Evolutionary conservation across 2,113 vertebrate species (phyloP).

Genomic region (Marmota monax): DNA sequence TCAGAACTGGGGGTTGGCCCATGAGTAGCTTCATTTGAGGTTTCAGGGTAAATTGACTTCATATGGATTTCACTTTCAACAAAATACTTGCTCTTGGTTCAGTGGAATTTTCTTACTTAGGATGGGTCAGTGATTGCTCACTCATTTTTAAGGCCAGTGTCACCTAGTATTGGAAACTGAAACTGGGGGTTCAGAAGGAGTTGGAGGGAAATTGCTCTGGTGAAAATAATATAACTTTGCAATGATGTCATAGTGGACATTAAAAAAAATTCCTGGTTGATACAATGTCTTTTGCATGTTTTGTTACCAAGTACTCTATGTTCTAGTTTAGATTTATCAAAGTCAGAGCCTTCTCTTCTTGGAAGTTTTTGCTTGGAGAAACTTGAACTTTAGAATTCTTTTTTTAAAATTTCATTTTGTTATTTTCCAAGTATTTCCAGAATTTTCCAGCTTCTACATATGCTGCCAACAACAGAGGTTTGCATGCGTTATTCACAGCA

Average conservation of each 20-base stretch:
- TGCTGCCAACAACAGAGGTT: slow-evolving; percentile 67
- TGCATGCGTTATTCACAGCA: slow-evolving; percentile 63
- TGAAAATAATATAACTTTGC: slow-evolving; percentile 43
- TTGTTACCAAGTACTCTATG: slow-evolving; percentile 43
- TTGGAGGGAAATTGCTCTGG: slow-evolving; percentile 10
- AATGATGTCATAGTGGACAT: slow-evolving; percentile 45
- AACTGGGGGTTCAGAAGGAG: slow-evolving; percentile 28
- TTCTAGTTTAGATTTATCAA: slow-evolving; percentile 81
- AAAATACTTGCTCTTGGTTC: not conserved
- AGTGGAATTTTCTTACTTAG: not conserved
- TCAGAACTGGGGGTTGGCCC: not conserved
- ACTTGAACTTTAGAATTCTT: slow-evolving; percentile 73
- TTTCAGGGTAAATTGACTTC: not conserved
- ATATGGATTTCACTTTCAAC: not conserved
- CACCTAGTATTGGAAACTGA: not conserved
- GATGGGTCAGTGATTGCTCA: not conserved
- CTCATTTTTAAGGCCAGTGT: not conserved
- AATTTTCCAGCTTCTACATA: slow-evolving; percentile 78
- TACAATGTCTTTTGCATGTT: slow-evolving; percentile 18
- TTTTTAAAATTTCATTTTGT: slow-evolving; percentile 79
- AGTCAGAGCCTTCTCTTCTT: slow-evolving; percentile 79
- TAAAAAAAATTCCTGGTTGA: slow-evolving; percentile 1
- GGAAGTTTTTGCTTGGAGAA: slow-evolving; percentile 78
- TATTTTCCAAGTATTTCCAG: slow-evolving; percentile 82
- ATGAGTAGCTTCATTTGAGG: not conserved